Percentiles rank a stretch among this genome's conserved stretches.
Conservation (phyloP, 2,888 invertebrate species). For the Chaetoderma sp. region DNA sequence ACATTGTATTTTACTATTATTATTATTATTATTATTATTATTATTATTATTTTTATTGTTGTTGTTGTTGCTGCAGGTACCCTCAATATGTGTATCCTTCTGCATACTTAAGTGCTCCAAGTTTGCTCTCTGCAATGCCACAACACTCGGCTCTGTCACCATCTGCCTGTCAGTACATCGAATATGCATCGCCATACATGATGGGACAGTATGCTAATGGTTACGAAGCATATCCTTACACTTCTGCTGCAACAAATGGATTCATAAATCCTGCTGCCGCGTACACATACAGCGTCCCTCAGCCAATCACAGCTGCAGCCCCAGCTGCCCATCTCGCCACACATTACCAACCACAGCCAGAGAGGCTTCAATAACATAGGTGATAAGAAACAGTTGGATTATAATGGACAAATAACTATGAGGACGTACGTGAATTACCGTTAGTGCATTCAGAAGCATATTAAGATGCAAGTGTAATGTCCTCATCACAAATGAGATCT, state of each 20-base stretch:
- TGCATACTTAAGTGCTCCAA: conserved; percentile 45
- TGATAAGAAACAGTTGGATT: too few relatives aligned
- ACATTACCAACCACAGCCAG: conserved; percentile 55
- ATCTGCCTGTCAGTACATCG: conserved; percentile 46
- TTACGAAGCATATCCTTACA: conserved; percentile 52
- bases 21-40: too few relatives aligned
- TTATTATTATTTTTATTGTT: too few relatives aligned
- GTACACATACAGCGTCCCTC: conserved; percentile 55
- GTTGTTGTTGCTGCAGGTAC: too few relatives aligned
- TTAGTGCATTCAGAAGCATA: too few relatives aligned
- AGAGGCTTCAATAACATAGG: too few relatives aligned
- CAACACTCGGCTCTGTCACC: conserved; percentile 53
- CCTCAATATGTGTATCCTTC: conserved; percentile 58
- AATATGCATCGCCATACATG: conserved; percentile 47
- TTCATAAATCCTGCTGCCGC: conserved; percentile 51
- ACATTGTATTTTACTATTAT: too few relatives aligned
- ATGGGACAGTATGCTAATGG: conserved; percentile 42
- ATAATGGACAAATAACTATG: too few relatives aligned
- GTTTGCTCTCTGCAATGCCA: conserved; percentile 43
- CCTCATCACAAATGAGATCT: too few relatives aligned
- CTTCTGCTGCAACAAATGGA: conserved; percentile 43
- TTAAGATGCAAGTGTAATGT: too few relatives aligned
- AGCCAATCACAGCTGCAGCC: conserved; percentile 45
- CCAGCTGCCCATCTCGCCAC: conserved; percentile 47
- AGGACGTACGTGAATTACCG: too few relatives aligned